Evolutionary conservation across 1,140 invertebrate genomes (phyloP), one percentile per base, ranked within the genome.

Genomic region (Dreissena polymorpha): DNA sequence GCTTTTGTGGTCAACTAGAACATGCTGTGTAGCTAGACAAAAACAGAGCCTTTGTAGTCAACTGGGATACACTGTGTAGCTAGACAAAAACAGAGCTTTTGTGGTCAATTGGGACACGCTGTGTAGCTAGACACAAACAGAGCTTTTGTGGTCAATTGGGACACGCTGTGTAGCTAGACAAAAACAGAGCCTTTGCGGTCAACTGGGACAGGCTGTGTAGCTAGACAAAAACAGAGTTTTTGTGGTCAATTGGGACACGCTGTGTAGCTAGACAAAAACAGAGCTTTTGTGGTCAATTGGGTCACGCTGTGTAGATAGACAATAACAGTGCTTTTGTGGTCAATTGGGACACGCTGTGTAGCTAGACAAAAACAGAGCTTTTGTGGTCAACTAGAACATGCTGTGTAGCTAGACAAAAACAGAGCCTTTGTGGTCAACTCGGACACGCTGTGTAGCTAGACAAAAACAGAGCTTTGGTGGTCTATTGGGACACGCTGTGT

Each of bases 21-120:
- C 63, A 91, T 76, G 10, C 21, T 63, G 23, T 89, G 85, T 25
- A 89, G 73, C 89, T 90, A 74, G n/a, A 84, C 65, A 25, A 14
- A 71, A 39, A 71, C 39, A 98, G 73, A 63, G 85, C 63, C 50
- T 76, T 57, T 21, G 89, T 89, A n/a, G 87, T 89, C 25, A 90
- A 70, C 82, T 82, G 86, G 16, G 50, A 23, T 55, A 91, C 77
- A 10, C 21, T 63, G 23, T 89, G 85, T 25, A 89, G 73, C 89
- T 90, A 74, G n/a, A 84, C 65, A 25, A 14, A 71, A 39, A 71
- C 39, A 98, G 73, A 63, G 85, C 63, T 49, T 76, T 57, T 21
- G 89, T 89, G 18, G 87, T 89, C 25, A 90, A 70, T 82, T 82
- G 86, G 16, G 50, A 23, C 63, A 91, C 77, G 10, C 21, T 63